Base-by-base conservation (phyloP, 2,797 vertebrate species). In the Arrhamphus sclerolepis region DNA sequence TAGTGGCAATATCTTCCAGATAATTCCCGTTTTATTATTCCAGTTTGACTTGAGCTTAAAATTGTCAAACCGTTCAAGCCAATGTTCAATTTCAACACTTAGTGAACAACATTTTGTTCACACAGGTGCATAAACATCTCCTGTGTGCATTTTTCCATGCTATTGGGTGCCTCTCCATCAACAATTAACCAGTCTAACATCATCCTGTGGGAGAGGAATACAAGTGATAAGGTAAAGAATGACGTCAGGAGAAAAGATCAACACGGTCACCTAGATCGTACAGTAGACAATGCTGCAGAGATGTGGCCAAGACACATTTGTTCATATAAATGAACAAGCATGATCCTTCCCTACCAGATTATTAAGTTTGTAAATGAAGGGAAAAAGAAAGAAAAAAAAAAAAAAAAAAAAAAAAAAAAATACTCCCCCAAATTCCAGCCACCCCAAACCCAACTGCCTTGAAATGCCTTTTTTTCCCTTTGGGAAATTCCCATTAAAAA, bases 351-450 rank as follows among this genome's bases (percentile, higher is more conserved):
- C 28, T 20, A 11, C 29, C 26, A 10, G 22, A 57, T 34, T 40
- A 42, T 17, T 38, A 8, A 49, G 31, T 20, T 22, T 22, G 7
- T 5, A 21, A 42, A n/a, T 17, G n/a, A 34, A 22, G 3, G 26
- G 6, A 5, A 7, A 41, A 10, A n/a, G 42, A 8, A 43, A 18
- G 42, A 18, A n/a, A 44, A 0, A 44, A 20, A 11, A 20, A 20
- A 44, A 6, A n/a, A 49, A 22, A 26, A 46, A 26, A 7, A 53
- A 14, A 46, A 18, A 16, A 46, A 39, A 62, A 62, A 24, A 71
- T 51, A 62, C 76, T 80, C 44, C 63, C 13, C n/a, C 73, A 59
- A 82, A 78, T 73, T 57, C 87, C 68, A 85, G 86, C 86, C 72
- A 75, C 67, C 59, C 38, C 40, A 68, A 70, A 70, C 43, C 48